Evolutionary conservation across 1,140 invertebrate genomes (phyloP).

Genomic region (Drosophila mauritiana): DNA sequence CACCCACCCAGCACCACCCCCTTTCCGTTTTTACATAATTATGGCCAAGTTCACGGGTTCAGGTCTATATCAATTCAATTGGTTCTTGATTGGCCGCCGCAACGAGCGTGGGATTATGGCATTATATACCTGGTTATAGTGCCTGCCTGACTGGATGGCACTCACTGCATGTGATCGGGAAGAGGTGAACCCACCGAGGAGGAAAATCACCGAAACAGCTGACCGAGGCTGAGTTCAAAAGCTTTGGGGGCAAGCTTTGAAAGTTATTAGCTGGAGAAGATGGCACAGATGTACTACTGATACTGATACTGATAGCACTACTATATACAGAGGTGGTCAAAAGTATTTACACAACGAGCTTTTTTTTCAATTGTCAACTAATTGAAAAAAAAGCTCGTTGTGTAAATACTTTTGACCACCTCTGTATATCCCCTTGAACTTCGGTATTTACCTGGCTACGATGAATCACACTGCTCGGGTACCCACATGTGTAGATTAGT

Average conservation of each 20-base stretch:
- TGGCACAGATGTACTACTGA: background rate
- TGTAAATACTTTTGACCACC: too few relatives aligned
- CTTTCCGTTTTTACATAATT: conserved; percentile 41
- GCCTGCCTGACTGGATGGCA: conserved; percentile 13
- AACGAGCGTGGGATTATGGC: conserved; percentile 26
- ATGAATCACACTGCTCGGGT: conserved; percentile 57
- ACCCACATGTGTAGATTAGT: conserved; percentile 34
- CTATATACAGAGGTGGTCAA: too few relatives aligned
- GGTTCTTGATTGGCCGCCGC: conserved; percentile 19
- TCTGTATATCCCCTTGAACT: conserved; percentile 6
- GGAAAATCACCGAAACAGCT: conserved; percentile 5
- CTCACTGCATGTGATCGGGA: conserved; percentile 18
- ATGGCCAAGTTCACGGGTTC: conserved; percentile 24
- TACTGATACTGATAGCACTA: background rate
- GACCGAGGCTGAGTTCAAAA: conserved; percentile 10
- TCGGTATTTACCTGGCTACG: conserved; percentile 36
- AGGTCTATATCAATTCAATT: conserved; percentile 21
- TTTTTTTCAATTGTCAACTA: too few relatives aligned
- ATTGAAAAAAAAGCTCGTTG: too few relatives aligned
- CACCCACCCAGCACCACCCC: conserved; percentile 3
- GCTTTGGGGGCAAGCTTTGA: conserved; percentile 15
- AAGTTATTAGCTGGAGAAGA: conserved; percentile 7
- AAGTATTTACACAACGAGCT: too few relatives aligned
- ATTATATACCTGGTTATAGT: background rate
- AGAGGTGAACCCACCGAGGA: conserved; percentile 4